Percentiles rank a stretch among this genome's conserved stretches.
phyloP scores from a whole-genome alignment of 2,888 invertebrate species.

The Tetragnatha montana region DNA sequence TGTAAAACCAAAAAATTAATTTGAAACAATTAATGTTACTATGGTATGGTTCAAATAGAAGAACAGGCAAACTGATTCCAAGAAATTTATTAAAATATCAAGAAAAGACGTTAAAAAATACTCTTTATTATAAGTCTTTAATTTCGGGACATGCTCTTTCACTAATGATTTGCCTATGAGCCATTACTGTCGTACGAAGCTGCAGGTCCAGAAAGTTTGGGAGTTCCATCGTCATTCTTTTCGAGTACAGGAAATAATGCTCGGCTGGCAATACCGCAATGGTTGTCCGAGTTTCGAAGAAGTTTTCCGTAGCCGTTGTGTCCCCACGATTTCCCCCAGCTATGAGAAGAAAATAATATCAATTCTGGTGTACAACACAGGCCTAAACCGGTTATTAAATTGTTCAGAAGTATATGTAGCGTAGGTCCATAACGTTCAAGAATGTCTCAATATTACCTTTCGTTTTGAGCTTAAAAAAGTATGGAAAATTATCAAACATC shows the following conservation, averaged over 20 bases:
- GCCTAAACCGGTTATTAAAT: no score
- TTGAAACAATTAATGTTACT: background rate
- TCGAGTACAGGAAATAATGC: conserved; percentile 36
- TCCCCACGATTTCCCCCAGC: conserved; percentile 45
- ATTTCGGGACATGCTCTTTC: background rate
- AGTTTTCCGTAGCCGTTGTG: conserved; percentile 27
- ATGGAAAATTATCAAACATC: no score
- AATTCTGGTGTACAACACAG: no score
- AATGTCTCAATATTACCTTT: no score
- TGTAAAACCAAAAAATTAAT: no score
- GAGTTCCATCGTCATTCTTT: conserved; percentile 25
- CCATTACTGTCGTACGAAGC: background rate
- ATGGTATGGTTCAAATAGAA: background rate
- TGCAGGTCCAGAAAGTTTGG: conserved; percentile 22
- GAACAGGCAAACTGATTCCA: background rate
- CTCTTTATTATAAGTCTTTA: background rate
- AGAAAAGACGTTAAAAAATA: background rate
- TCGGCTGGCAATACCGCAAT: conserved; percentile 38
- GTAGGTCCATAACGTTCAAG: no score
- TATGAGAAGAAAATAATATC: background rate
- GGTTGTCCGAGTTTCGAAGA: conserved; percentile 18
- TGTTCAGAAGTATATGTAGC: no score
- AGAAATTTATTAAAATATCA: background rate
- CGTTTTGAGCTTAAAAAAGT: no score
- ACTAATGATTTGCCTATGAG: background rate